These are phyloP conservation scores for Synanceia verrucosa DNA, from an alignment of 2,797 vertebrate species.

Conservation along the genomic window DNA sequence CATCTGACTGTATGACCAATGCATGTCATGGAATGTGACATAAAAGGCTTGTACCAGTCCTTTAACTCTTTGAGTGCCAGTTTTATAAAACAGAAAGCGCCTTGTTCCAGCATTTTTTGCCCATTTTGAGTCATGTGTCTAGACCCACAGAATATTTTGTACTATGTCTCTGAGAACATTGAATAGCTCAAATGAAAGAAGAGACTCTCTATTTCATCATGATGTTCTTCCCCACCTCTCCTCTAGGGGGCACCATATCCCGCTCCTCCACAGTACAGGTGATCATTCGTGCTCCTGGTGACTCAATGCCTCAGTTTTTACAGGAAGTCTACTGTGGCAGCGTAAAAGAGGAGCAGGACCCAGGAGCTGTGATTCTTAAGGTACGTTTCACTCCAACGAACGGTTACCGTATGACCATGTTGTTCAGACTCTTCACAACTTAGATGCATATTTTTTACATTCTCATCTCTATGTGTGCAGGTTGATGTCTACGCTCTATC, in stretches of 20 bases:
- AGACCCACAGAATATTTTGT: too few relatives aligned
- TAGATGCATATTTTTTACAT: not conserved
- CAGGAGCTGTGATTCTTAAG: constrained; percentile 60
- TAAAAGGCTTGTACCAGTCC: too few relatives aligned
- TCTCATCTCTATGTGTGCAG: constrained; percentile 46
- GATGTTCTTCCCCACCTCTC: constrained; percentile 13
- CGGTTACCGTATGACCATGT: too few relatives aligned
- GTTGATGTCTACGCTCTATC: constrained; percentile 7
- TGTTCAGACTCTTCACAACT: too few relatives aligned
- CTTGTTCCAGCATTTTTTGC: too few relatives aligned
- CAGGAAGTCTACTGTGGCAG: constrained; percentile 60
- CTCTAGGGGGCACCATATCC: constrained; percentile 72
- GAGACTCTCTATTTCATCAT: not conserved
- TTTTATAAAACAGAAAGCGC: too few relatives aligned
- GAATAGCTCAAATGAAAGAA: too few relatives aligned
- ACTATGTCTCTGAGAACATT: too few relatives aligned
- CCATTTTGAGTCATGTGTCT: too few relatives aligned
- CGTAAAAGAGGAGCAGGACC: constrained; percentile 74
- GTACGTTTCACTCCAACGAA: constrained; percentile 53
- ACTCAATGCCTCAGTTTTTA: constrained; percentile 77
- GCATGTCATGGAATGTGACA: too few relatives aligned
- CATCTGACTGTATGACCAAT: too few relatives aligned
- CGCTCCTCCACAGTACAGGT: constrained; percentile 74
- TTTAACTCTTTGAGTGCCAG: too few relatives aligned
- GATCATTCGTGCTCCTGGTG: constrained; percentile 72